These are phyloP conservation scores for Ctena decussata DNA, from an alignment of 2,888 invertebrate genomes.

Conservation along the genomic window DNA sequence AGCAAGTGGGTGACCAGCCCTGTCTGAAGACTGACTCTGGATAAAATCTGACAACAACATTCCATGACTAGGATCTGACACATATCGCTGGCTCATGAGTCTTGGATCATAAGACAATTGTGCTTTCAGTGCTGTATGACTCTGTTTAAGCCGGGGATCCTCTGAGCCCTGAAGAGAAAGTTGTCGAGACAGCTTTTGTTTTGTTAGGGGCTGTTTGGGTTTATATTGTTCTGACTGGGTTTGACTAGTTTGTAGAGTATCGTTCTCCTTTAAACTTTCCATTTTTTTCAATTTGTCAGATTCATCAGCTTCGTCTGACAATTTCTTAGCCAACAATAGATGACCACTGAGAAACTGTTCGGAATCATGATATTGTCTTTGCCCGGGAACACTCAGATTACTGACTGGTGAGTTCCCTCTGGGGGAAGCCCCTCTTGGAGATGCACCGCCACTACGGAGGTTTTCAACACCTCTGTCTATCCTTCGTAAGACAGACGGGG, in stretches of 20 bases:
- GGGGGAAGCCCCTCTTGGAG: constrained; percentile 32
- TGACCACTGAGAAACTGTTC: constrained; percentile 84
- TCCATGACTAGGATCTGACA: background rate
- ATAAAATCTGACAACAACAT: constrained; percentile 52
- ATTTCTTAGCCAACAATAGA: constrained; percentile 86
- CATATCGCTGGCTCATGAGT: background rate
- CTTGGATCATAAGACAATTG: constrained; percentile 64
- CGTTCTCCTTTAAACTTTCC: constrained; percentile 90
- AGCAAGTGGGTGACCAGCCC: background rate
- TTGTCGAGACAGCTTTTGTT: constrained; percentile 61
- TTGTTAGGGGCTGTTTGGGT: constrained; percentile 26
- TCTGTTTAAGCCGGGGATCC: constrained; percentile 90
- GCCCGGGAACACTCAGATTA: constrained; percentile 48
- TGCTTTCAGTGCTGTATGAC: constrained; percentile 35
- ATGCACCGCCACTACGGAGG: constrained; percentile 26
- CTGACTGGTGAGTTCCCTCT: constrained; percentile 40
- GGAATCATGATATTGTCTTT: constrained; percentile 40
- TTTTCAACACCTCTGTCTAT: background rate
- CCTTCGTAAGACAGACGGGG: background rate
- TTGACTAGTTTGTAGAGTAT: background rate
- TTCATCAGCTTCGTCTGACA: constrained; percentile 87
- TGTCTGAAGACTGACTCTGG: constrained; percentile 19
- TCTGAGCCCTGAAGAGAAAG: constrained; percentile 91
- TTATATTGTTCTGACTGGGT: background rate
- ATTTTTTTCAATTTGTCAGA: constrained; percentile 66